Conservation (phyloP, 2,797 vertebrate species). For the Pangasius sanitwongsei region DNA sequence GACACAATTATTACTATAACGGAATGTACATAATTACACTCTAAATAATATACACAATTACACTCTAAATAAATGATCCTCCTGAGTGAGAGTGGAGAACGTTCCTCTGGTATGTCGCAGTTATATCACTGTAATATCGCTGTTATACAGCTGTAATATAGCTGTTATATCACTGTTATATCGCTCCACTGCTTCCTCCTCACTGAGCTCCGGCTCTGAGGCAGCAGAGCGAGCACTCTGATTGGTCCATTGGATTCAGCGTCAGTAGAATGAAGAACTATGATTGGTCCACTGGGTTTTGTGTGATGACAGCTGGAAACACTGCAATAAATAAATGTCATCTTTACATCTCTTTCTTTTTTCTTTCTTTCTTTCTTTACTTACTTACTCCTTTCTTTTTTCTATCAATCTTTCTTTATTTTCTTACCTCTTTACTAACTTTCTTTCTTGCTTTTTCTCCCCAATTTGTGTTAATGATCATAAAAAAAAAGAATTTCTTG, state of each 20-base stretch:
- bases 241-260: conserved; percentile 36
- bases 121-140: no score
- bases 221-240: conserved; percentile 5
- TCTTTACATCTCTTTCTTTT: neutral
- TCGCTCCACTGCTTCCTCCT: neutral
- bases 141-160: no score
- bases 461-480: neutral
- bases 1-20: no score
- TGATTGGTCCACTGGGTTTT: conserved; percentile 15
- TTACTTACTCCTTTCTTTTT: neutral
- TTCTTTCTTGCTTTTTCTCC: no score
- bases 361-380: neutral
- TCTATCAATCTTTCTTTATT: neutral
- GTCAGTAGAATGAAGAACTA: neutral
- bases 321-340: no score
- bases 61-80: no score
- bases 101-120: no score
- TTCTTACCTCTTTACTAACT: neutral
- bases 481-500: neutral
- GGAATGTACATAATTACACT: no score
- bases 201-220: neutral
- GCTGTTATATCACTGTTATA: no score
- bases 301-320: neutral
- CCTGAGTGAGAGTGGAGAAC: no score
- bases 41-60: no score